Percentiles rank a stretch among this genome's conserved stretches.
Conservation (phyloP, 2,888 invertebrate species). For the Anoplius nigerrimus region DNA sequence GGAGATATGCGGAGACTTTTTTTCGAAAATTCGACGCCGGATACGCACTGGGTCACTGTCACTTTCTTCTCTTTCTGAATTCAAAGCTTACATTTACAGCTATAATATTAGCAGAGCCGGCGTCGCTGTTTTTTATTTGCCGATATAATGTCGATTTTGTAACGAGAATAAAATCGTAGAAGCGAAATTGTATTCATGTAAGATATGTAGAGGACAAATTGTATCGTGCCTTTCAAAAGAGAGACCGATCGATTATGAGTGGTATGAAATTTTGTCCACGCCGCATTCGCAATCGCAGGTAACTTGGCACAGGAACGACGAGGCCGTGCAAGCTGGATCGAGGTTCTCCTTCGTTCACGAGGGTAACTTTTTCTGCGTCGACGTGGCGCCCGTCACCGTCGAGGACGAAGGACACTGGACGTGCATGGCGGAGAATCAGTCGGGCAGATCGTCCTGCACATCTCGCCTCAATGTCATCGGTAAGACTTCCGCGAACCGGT, state of each 20-base stretch:
- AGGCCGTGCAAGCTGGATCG: slow-evolving; percentile 84
- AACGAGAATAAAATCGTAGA: no score
- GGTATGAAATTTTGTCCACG: slow-evolving; percentile 19
- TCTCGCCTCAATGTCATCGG: slow-evolving; percentile 87
- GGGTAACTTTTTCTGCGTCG: slow-evolving; percentile 90
- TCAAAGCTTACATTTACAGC: no score
- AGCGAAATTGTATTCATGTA: no score
- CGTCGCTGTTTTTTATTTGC: no score
- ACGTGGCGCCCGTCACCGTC: slow-evolving; percentile 87
- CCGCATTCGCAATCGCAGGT: slow-evolving; percentile 78
- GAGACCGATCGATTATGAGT: no score
- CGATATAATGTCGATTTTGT: no score
- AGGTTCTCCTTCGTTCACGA: slow-evolving; percentile 87
- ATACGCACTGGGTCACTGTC: slow-evolving; percentile 3
- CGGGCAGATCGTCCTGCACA: slow-evolving; percentile 85
- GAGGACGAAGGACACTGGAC: slow-evolving; percentile 92
- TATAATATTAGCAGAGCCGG: no score
- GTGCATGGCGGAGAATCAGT: slow-evolving; percentile 86
- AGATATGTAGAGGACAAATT: no score
- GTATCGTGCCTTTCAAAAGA: not conserved
- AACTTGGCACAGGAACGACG: slow-evolving; percentile 91
- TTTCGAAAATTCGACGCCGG: no score
- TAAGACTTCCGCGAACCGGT: slow-evolving; percentile 69
- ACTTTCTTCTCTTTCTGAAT: no score
- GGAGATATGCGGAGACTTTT: no score